Conservation (phyloP, 2,797 vertebrate species). For the Paguma larvata region DNA sequence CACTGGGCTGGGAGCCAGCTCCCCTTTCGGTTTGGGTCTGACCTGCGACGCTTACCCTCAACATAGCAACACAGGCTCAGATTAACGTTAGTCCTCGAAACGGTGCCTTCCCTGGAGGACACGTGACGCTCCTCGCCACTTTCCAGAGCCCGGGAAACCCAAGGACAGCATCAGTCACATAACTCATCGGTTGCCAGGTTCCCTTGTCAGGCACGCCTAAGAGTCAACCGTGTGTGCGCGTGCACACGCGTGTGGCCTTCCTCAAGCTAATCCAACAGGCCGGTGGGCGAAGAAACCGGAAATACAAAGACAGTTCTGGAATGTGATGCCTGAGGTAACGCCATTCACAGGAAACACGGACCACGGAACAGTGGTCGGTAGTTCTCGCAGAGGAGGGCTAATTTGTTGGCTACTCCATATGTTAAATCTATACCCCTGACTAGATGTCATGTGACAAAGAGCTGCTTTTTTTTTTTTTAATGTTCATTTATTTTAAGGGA, state of each 20-base stretch:
- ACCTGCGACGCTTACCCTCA: neutral
- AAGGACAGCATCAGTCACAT: neutral
- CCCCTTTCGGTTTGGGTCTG: neutral
- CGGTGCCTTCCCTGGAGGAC: neutral
- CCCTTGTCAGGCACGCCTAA: neutral
- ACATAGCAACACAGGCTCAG: neutral
- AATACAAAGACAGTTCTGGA: neutral
- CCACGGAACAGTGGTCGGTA: rapidly evolving
- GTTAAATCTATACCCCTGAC: neutral
- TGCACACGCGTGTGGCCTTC: neutral
- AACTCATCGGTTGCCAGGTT: neutral
- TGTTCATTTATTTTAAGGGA: too few species aligned
- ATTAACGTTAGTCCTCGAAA: neutral
- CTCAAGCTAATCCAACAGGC: neutral
- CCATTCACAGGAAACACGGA: neutral
- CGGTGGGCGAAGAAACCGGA: neutral
- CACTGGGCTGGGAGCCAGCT: neutral
- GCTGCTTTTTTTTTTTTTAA: too few species aligned
- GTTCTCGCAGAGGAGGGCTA: neutral
- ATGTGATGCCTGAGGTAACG: neutral
- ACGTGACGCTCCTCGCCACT: rapidly evolving
- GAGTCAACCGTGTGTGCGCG: neutral
- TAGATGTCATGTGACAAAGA: neutral
- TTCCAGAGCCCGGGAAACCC: neutral
- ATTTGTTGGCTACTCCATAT: neutral